Evolutionary conservation across 1,140 invertebrate genomes (phyloP).

Genomic region (Dinoponera quadriceps): DNA sequence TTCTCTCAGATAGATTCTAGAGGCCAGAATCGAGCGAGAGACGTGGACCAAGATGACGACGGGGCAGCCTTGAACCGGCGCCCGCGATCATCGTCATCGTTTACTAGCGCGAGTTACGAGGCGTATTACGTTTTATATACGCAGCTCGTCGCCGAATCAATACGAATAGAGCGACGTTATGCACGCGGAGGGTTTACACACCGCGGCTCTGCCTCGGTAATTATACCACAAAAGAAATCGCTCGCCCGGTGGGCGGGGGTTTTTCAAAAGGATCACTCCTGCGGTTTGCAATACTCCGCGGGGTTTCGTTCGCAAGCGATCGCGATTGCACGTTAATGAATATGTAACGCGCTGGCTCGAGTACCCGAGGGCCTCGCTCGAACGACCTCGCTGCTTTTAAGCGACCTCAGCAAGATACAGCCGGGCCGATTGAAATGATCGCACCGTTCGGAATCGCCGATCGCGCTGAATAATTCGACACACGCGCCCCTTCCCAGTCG

Average conservation of each 20-base stretch:
- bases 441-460: no score
- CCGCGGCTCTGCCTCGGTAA: not conserved
- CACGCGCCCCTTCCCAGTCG: not conserved
- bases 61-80: constrained; percentile 75
- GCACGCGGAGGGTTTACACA: not conserved
- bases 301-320: no score
- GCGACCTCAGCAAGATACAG: no score
- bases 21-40: constrained; percentile 29
- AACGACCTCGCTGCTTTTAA: no score
- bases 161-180: constrained; percentile 7
- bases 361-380: no score
- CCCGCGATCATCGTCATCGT: constrained; percentile 69
- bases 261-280: not conserved
- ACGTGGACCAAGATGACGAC: constrained; percentile 53
- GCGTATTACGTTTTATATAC: constrained; percentile 60
- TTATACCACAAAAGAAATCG: not conserved
- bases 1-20: not conserved
- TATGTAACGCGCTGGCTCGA: no score
- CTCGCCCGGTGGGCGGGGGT: not conserved
- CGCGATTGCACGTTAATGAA: no score
- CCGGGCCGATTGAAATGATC: no score
- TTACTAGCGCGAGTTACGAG: constrained; percentile 55
- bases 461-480: not conserved
- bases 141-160: not conserved
- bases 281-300: no score